Conservation (phyloP, 2,113 vertebrate genomes). For the Tricholaema leucomelas region DNA sequence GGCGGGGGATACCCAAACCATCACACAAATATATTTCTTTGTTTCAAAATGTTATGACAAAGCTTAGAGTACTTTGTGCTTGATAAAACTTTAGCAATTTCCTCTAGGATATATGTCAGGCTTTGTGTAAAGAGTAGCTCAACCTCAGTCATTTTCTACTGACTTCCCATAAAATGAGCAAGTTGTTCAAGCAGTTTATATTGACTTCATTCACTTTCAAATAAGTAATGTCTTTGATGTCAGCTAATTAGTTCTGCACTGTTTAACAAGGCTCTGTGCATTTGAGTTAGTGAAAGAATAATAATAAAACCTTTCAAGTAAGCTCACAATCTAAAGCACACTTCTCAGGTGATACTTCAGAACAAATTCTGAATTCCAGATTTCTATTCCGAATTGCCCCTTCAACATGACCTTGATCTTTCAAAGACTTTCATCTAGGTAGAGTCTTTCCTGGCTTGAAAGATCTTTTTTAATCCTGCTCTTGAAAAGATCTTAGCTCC, state of each 20-base stretch:
- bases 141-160: slow-evolving; percentile 2
- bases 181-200: not conserved
- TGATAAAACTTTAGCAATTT: not conserved
- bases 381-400: not conserved
- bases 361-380: not conserved
- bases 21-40: not conserved
- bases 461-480: not conserved
- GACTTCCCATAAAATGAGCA: not conserved
- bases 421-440: not conserved
- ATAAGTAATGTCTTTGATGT: slow-evolving; percentile 7
- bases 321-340: not conserved
- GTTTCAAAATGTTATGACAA: not conserved
- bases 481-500: not conserved
- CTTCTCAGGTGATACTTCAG: not conserved
- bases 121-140: not conserved
- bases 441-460: not conserved
- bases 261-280: not conserved
- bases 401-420: not conserved
- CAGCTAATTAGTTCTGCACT: slow-evolving; percentile 29
- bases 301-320: not conserved
- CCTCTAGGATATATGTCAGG: not conserved
- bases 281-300: not conserved
- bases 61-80: not conserved
- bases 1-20: too few species aligned
- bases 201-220: not conserved